Conservation (phyloP, 2,113 vertebrate species). For the Neofelis nebulosa region DNA sequence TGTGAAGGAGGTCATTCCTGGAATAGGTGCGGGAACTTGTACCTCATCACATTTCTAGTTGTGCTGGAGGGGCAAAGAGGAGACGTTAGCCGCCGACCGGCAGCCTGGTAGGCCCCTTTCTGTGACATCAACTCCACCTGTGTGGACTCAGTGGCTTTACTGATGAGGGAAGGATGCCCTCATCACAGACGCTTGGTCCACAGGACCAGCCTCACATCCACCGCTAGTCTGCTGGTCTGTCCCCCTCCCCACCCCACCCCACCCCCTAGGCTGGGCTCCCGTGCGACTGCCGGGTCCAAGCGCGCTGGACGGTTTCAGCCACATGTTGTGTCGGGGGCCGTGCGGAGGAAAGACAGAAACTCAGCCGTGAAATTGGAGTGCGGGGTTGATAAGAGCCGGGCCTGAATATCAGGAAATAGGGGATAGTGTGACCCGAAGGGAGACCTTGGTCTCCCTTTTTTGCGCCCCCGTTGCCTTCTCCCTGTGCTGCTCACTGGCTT, state of each 20-base stretch:
- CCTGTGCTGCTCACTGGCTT: not conserved
- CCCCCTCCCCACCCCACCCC: no score
- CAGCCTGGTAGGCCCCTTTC: rapidly evolving
- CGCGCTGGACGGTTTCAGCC: not conserved
- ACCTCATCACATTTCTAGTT: not conserved
- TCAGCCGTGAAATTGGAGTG: not conserved
- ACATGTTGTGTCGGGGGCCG: not conserved
- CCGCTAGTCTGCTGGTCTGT: no score
- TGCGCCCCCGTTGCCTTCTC: not conserved
- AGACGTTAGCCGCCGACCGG: not conserved
- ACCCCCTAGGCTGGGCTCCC: no score
- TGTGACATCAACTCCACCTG: not conserved
- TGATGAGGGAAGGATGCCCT: no score
- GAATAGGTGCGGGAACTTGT: not conserved
- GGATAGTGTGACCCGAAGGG: not conserved
- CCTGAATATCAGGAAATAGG: not conserved
- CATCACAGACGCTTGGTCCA: no score
- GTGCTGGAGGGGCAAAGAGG: not conserved
- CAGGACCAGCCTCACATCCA: no score
- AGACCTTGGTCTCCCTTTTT: not conserved
- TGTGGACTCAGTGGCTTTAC: not conserved
- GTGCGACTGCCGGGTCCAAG: not conserved
- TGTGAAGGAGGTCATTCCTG: not conserved
- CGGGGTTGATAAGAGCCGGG: not conserved
- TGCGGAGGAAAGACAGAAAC: not conserved